Base-by-base conservation (phyloP, 2,888 invertebrate genomes). In the Atherix ibis region DNA sequence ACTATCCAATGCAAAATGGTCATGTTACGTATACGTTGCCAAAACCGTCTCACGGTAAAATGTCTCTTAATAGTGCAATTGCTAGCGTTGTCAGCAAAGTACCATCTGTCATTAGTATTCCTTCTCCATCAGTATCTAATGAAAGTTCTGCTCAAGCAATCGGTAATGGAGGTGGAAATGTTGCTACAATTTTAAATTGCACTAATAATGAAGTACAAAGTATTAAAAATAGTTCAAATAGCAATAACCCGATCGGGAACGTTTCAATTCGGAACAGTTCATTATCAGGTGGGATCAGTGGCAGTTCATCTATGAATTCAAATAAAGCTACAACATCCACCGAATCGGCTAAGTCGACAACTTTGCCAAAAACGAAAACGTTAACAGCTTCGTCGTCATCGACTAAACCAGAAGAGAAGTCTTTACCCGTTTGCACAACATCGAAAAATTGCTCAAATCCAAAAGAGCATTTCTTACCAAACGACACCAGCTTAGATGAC, bases 401-500 rank as follows among this genome's bases (percentile, higher is more conserved):
- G n/a, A 30, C 24, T 15, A 36, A 32, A 26, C 32, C 35, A 18
- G 37, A 40, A 10, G 33, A 37, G 31, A 40, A 40, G 18, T 53
- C 59, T 39, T 47, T 61, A 38, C 62, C 62, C 3, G 60, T 61
- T 31, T 59, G 61, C 42, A 62, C 62, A 34, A 61, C 61, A 37
- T 60, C 59, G 15, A 62, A 61, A 43, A 62, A 62, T 41, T 62
- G 62, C 34, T 49, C 55, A 27, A 62, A 61, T 49, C 61, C 61
- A 27, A 60, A 56, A 40, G 62, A 62, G 40, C 62, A 61, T 44
- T 62, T 62, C 39, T 45, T 62, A 42, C 61, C 62, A 37, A 62
- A 61, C 40, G 62, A 62, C 38, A 61, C 60, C 15, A 60, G 60
- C 34, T 45, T 62, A 35, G 67, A 70, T 31, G 79, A 80, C 51